phyloP scores from a whole-genome alignment of 30 jellyfish, hydroid and myxozoan species.

The Mastigias papua region DNA sequence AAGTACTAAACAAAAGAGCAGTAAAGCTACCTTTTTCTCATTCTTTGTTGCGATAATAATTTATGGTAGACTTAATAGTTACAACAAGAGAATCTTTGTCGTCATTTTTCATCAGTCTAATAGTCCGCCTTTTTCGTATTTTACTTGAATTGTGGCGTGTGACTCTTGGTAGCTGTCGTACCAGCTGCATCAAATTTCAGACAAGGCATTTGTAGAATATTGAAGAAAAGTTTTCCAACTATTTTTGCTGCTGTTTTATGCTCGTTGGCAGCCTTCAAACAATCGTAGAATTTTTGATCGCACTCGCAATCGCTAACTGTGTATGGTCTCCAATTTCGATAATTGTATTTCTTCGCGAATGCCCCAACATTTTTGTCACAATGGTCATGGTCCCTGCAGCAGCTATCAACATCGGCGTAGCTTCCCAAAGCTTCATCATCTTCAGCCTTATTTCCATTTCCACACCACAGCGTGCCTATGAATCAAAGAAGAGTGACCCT shows the following conservation, averaged over 20 bases:
- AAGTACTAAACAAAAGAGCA: no score
- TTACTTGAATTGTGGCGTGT: slow-evolving; percentile 1
- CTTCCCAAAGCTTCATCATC: slow-evolving; percentile 25
- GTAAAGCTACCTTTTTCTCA: no score
- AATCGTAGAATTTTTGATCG: slow-evolving; percentile 32
- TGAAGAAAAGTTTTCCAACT: slow-evolving; percentile 27
- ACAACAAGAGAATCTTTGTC: neutral
- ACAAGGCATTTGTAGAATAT: slow-evolving; percentile 20
- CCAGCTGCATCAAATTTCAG: slow-evolving; percentile 24
- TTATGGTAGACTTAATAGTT: neutral
- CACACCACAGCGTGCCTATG: slow-evolving; percentile 63
- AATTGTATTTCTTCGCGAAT: neutral
- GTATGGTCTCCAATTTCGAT: neutral
- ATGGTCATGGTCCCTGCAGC: slow-evolving; percentile 56
- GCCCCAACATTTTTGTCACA: slow-evolving; percentile 33
- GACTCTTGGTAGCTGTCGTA: slow-evolving; percentile 14
- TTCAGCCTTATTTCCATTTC: slow-evolving; percentile 50
- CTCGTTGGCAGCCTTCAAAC: slow-evolving; percentile 50
- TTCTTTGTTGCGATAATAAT: no score
- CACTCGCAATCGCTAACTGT: slow-evolving; percentile 67
- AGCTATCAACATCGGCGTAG: slow-evolving; percentile 30
- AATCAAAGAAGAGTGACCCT: neutral
- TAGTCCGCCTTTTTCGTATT: neutral
- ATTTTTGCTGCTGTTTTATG: slow-evolving; percentile 9
- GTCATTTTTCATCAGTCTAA: neutral